Evolutionary conservation across 2,113 vertebrate species (phyloP), one percentile per base, ranked within the genome.

Genomic region (Callipepla squamata): DNA sequence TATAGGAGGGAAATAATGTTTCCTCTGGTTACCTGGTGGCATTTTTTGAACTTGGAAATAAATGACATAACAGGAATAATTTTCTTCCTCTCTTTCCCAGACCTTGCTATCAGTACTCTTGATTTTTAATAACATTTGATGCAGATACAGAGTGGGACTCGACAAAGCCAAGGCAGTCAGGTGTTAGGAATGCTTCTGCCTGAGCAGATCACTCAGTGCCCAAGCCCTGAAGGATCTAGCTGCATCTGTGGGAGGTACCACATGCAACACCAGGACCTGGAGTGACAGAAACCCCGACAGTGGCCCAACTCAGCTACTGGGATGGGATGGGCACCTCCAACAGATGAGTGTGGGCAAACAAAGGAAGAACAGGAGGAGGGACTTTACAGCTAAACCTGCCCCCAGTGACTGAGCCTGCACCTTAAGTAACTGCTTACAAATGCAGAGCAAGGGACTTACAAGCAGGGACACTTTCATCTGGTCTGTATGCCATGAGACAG

Each of bases 31-130:
- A 4, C 74, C 58, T 57, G 30, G 51, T 78, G 34, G 26, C 7
- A 42, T 91, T 85, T 91, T 82, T 73, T 84, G 57, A 92, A 68
- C 61, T 67, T 50, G 34, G 26, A 90, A 90, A 38, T 67, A 53
- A 90, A 75, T 13, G 40, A 42, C 44, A 9, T 34, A 78, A 85
- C 11, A 48, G 23, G 3, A 58, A 61, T 75, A 19, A 62, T 90
- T 83, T 78, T 19, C 11, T 48, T 74, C 17, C 10, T 70, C 66
- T 88, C 42, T 66, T 87, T 89, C 85, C 48, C 44, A 87, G 70
- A 50, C 19, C 26, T 79, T 0, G 2, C 53, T 69, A 3, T 44
- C 50, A 51, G 44, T 44, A 61, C 21, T 59, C 16, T 9, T 20
- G 42, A 80, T 30, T 90, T 78, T 78, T 58, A 75, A 45, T 17